phyloP scores from a whole-genome alignment of 2,888 invertebrate species.

The Isotomurus palustris region DNA sequence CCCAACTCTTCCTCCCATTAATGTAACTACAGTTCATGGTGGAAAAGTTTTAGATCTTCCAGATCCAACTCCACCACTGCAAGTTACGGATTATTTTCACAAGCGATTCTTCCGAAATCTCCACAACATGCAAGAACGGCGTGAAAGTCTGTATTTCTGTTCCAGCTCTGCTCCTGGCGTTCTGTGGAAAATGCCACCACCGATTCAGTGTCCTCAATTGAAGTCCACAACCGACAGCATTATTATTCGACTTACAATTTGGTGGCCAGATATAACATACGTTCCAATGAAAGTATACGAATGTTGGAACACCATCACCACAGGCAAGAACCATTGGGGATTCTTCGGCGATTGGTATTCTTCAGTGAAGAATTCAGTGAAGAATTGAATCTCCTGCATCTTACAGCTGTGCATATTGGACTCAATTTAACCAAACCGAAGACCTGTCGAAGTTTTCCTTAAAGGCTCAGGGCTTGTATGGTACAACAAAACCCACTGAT shows the following conservation, averaged over 20 bases:
- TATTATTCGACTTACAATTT: background rate
- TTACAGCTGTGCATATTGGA: background rate
- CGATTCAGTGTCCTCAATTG: background rate
- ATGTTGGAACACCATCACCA: background rate
- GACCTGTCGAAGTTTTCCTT: too few relatives aligned
- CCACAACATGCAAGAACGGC: too few relatives aligned
- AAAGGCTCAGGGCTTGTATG: too few relatives aligned
- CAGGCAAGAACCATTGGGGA: too few relatives aligned
- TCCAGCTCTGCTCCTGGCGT: background rate
- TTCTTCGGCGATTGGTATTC: background rate
- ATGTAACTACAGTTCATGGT: too few relatives aligned
- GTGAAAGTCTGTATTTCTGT: background rate
- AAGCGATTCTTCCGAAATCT: too few relatives aligned
- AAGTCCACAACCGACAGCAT: background rate
- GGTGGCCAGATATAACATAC: constrained; percentile 1
- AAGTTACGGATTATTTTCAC: too few relatives aligned
- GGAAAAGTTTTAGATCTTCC: too few relatives aligned
- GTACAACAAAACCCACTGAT: background rate
- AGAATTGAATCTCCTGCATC: too few relatives aligned
- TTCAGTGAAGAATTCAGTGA: background rate
- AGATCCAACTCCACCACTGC: too few relatives aligned
- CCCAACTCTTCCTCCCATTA: too few relatives aligned
- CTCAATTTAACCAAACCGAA: background rate
- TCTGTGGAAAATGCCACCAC: constrained; percentile 3
- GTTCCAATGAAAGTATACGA: background rate